Evolutionary conservation across 23 tunicate species (phyloP), one percentile per base, ranked within the genome.

Genomic region (Styela clava): DNA sequence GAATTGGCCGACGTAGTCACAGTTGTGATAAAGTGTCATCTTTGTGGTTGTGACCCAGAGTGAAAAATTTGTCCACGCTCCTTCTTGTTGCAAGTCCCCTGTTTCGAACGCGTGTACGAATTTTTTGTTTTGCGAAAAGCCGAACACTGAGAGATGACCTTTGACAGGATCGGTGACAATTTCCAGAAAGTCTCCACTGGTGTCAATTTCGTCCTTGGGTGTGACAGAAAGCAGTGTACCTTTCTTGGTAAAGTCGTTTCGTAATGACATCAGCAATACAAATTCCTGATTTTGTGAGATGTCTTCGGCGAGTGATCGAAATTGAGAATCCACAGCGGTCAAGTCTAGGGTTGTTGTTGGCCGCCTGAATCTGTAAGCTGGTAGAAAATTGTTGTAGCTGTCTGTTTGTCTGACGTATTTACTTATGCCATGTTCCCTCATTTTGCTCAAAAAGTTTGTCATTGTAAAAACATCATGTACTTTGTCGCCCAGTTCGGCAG

Each of bases 381-480:
- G 81, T 26, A 76, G 65, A 44, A 76, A 76, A 37, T 44, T 64
- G 65, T 76, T 56, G 64, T 35, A 76, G 64, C 81, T 52, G 27
- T 28, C 33, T 12, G 37, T 44, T 36, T 44, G 64, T 24, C 44
- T 76, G 31, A 76, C 37, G 31, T 22, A 52, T 1, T 27, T 76
- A 0, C 5, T 18, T 16, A 44, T 33, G 44, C 31, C 24, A 12
- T 28, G 35, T 20, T 76, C 81, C 31, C 71, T 67, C 62, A 76
- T 19, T 76, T 52, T 52, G 18, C 52, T 56, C 24, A 44, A 24
- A 68, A 76, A 26, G 5, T 56, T 56, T 25, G 81, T 76, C 81
- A 76, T 76, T 27, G 64, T 52, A 24, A 76, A 76, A 21, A 76
- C 81, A 52, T 76, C 81, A 56, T 76, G 81, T 1, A 28, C 52